Conservation (phyloP, 2,888 invertebrate genomes). For the Imbricaverruca yamaguchii region DNA sequence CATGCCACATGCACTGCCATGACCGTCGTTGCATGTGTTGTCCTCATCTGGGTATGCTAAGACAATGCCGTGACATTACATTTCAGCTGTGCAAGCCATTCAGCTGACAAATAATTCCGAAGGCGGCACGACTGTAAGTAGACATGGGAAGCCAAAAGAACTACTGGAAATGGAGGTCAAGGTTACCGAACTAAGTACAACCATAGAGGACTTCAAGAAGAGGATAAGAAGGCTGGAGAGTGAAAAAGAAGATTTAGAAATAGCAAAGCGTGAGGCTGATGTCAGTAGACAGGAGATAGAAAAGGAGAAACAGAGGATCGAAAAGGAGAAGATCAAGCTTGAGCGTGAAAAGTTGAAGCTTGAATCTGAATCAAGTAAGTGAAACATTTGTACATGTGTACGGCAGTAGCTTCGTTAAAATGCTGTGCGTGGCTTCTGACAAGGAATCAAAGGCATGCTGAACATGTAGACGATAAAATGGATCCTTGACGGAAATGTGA, state of each 20-base stretch:
- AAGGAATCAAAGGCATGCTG: too few relatives aligned
- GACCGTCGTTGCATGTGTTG: too few relatives aligned
- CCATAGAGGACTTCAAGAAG: neutral
- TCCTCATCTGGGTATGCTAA: too few relatives aligned
- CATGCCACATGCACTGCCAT: too few relatives aligned
- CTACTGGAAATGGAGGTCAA: neutral
- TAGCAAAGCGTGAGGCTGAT: constrained; percentile 34
- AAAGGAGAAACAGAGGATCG: constrained; percentile 45
- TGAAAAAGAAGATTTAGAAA: constrained; percentile 17
- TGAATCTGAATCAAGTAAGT: neutral
- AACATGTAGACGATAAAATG: too few relatives aligned
- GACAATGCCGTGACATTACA: neutral
- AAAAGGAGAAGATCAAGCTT: constrained; percentile 51
- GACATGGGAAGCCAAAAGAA: neutral
- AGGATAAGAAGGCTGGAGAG: neutral
- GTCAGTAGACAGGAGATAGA: constrained; percentile 41
- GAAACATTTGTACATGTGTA: too few relatives aligned
- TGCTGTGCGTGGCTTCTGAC: too few relatives aligned
- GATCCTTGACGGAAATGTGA: too few relatives aligned
- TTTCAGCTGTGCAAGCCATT: neutral
- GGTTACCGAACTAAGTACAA: neutral
- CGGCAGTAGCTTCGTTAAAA: too few relatives aligned
- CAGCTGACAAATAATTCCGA: neutral
- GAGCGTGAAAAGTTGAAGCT: constrained; percentile 31
- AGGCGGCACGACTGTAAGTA: neutral